These are phyloP conservation scores for Deroptyus accipitrinus DNA, from an alignment of 2,113 vertebrate genomes.

Conservation along the genomic window DNA sequence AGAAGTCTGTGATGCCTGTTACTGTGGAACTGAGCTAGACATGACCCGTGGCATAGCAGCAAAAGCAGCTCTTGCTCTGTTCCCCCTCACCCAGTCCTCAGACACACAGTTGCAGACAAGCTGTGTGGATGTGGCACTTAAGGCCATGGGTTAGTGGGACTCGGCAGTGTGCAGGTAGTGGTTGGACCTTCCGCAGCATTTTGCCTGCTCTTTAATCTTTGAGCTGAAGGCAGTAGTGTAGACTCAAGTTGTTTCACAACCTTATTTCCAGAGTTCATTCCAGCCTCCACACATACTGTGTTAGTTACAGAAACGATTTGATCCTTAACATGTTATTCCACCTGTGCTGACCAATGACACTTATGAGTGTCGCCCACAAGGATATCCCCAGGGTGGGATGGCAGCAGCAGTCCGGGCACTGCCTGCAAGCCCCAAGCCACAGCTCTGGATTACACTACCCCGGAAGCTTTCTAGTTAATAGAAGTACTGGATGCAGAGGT, in stretches of 20 bases:
- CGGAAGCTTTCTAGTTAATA: background rate
- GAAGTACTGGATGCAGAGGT: background rate
- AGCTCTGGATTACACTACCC: conserved; percentile 43
- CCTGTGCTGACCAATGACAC: conserved; percentile 71
- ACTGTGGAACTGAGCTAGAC: background rate
- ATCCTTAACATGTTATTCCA: conserved; percentile 74
- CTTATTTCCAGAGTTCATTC: background rate
- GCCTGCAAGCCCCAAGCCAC: conserved; percentile 7
- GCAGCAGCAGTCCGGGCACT: conserved; percentile 46
- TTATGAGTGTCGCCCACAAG: conserved; percentile 62
- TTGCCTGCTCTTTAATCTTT: background rate
- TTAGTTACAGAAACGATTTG: background rate
- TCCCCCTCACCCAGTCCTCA: background rate
- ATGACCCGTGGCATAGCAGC: background rate
- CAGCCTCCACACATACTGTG: background rate
- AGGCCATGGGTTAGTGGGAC: background rate
- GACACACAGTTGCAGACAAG: background rate
- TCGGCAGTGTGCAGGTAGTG: background rate
- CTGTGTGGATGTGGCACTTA: background rate
- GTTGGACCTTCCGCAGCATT: background rate
- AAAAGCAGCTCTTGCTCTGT: background rate
- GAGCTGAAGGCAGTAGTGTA: background rate
- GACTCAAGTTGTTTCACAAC: background rate
- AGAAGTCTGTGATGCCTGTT: background rate
- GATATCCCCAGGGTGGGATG: conserved; percentile 45